Evolutionary conservation across 35 echinoderm and acorn worm genomes (phyloP).

Genomic region (Chiridota heheva): DNA sequence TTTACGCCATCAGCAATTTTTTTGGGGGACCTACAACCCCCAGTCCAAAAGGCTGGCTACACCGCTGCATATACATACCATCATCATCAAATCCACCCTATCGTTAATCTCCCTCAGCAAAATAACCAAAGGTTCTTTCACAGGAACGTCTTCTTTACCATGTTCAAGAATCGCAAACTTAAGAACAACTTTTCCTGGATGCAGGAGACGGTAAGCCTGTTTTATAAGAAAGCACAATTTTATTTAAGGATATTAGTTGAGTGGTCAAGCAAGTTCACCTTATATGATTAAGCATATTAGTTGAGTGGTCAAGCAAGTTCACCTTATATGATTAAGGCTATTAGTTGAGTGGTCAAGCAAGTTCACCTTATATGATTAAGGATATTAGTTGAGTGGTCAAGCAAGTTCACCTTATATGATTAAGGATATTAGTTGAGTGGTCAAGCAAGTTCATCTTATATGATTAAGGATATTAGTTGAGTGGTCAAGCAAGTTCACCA

Average conservation of each 20-base stretch:
- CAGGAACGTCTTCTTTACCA: slow-evolving; percentile 41
- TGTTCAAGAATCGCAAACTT: slow-evolving; percentile 57
- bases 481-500: no score
- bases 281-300: not conserved
- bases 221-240: not conserved
- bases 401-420: not conserved
- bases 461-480: no score
- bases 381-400: not conserved
- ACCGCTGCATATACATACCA: slow-evolving; percentile 33
- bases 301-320: not conserved
- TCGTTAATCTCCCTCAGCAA: slow-evolving; percentile 71
- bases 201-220: slow-evolving; percentile 67
- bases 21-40: not conserved
- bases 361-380: not conserved
- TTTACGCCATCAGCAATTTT: not conserved
- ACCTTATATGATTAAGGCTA: not conserved
- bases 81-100: slow-evolving; percentile 51
- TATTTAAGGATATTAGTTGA: not conserved
- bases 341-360: not conserved
- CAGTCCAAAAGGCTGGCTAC: not conserved
- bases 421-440: not conserved
- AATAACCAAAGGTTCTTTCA: slow-evolving; percentile 54
- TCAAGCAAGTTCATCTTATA: not conserved
- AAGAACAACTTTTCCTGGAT: slow-evolving; percentile 54
- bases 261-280: not conserved